These are phyloP conservation scores for Eupeodes corollae DNA, from an alignment of 1,140 invertebrate species.

Conservation along the genomic window DNA sequence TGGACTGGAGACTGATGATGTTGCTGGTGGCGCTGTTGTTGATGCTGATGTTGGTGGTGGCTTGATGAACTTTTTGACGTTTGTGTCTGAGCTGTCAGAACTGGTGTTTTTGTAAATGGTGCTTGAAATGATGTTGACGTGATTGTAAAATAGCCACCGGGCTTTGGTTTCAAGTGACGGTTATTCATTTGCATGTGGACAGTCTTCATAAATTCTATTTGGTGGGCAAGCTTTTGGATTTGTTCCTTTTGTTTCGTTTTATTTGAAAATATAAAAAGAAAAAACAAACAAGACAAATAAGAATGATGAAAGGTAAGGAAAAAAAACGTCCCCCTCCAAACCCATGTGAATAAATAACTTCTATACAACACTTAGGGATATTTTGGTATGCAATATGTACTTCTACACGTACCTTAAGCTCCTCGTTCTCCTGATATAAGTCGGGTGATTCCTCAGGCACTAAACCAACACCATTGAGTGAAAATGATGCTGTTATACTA, in stretches of 20 bases:
- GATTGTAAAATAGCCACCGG: slow-evolving; percentile 63
- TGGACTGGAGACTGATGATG: not conserved
- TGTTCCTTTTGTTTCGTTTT: slow-evolving; percentile 52
- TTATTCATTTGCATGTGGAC: slow-evolving; percentile 88
- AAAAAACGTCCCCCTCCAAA: not conserved
- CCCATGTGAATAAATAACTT: not conserved
- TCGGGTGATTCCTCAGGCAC: slow-evolving; percentile 68
- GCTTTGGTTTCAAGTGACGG: slow-evolving; percentile 70
- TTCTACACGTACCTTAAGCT: slow-evolving; percentile 61
- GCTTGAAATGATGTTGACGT: slow-evolving; percentile 39
- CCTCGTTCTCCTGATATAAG: slow-evolving; percentile 80
- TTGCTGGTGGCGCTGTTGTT: not conserved
- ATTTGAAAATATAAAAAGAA: not conserved
- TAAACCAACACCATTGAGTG: slow-evolving; percentile 69
- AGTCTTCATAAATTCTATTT: slow-evolving; percentile 87
- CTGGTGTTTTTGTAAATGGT: slow-evolving; percentile 29
- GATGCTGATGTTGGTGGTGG: slow-evolving; percentile 6
- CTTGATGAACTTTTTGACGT: slow-evolving; percentile 22
- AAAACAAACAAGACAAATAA: not conserved
- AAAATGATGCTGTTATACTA: slow-evolving; percentile 72
- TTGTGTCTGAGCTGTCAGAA: slow-evolving; percentile 31
- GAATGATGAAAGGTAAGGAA: not conserved
- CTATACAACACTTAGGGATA: not conserved
- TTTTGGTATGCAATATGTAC: not conserved
- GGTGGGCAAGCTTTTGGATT: slow-evolving; percentile 77